A percentile compares a stretch with the other conserved stretches of the same genome.
Evolutionary conservation across 2,888 invertebrate genomes (phyloP).

Genomic region (Nudaria mundana): DNA sequence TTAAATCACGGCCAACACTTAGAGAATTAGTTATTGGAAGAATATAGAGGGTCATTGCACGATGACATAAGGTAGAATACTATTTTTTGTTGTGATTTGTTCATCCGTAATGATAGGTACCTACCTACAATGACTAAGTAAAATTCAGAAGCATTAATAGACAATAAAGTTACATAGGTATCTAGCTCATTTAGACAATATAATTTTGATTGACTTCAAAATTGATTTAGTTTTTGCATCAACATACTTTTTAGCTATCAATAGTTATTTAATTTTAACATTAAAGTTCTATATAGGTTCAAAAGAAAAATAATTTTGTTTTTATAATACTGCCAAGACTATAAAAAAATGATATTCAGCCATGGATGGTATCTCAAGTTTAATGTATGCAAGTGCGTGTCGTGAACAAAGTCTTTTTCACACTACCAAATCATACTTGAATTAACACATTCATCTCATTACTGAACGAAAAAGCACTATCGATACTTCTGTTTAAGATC

Average conservation of each 20-base stretch:
- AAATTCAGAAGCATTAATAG: conserved; percentile 5
- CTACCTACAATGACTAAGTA: conserved; percentile 5
- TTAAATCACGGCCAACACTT: background rate
- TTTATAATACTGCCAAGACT: background rate
- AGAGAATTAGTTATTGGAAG: background rate
- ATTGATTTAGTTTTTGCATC: conserved; percentile 7
- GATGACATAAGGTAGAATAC: background rate
- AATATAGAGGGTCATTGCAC: background rate
- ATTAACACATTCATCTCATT: conserved; percentile 13
- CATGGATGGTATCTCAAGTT: conserved; percentile 2
- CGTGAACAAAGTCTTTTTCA: background rate
- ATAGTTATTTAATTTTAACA: background rate
- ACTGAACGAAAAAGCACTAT: conserved; percentile 13
- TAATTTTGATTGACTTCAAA: conserved; percentile 5
- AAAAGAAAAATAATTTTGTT: conserved; percentile 2
- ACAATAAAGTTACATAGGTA: conserved; percentile 5
- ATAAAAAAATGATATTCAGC: background rate
- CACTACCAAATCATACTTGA: conserved; percentile 9
- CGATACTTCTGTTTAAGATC: conserved; percentile 21
- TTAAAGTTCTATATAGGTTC: background rate
- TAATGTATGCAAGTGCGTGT: conserved; percentile 9
- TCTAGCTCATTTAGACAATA: conserved; percentile 5
- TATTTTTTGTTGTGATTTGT: background rate
- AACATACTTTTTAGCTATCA: background rate
- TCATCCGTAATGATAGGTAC: conserved; percentile 2